Base-by-base conservation (phyloP, 2,888 invertebrate genomes). In the Caenorhabditis angaria region DNA sequence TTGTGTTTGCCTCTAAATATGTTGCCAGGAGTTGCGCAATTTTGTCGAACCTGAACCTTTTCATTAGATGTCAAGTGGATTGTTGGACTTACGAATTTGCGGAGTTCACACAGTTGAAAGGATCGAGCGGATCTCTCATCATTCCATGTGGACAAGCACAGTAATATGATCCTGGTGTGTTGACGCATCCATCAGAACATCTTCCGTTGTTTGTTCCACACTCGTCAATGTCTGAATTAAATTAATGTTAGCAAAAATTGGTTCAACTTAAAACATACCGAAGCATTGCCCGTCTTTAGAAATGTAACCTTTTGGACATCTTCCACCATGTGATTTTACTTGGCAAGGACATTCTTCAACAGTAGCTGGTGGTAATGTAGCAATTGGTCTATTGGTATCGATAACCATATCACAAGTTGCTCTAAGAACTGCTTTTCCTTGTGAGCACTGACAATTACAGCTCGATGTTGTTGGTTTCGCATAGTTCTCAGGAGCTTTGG, bases 141-240 rank as follows among this genome's bases (percentile, higher is more conserved):
- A 83, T 78, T 65, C 84, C 83, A 62, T 84, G 81, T 10, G 86
- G 86, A 56, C 87, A 87, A 10, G 87, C 87, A 65, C 87, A 87
- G 65, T 86, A 87, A 71, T 75, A 85, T 27, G 81, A 76, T 59
- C 87, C 87, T 20, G 83, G 82, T n/a, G 83, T 85, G 70, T 87
- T 87, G 29, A 87, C 84, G 61, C 87, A 87, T 35, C 85, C 86
- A 61, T 86, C 83, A 3, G 81, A 76, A 62, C 87, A 87, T 20
- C 80, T 79, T 25, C 87, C 87, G 72, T 87, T 87, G 51, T 70
- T 70, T 18, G 71, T 70, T 8, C 70, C 64, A 62, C 87, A 87
- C 59, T 87, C 87, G 67, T 87, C 82, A 20, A 85, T 77, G 68
- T 86, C 86, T 86, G 59, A 58, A 73, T 41, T n/a, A 3, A 18